Base-by-base conservation (phyloP, 2,888 invertebrate species). In the Ophioninae sp. region DNA sequence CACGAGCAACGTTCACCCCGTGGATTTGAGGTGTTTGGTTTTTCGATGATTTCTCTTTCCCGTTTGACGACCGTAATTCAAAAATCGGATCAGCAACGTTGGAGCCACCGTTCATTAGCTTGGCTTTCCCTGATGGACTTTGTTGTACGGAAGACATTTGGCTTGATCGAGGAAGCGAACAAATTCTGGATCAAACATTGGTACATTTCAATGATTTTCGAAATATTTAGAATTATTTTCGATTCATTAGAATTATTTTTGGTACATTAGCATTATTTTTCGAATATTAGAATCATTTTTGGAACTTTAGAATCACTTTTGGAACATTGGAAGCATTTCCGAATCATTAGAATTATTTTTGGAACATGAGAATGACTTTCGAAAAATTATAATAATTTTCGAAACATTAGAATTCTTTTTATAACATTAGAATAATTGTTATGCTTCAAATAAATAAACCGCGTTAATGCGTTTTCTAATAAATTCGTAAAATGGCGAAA, bases 131-230 rank as follows among this genome's bases (percentile, higher is more conserved):
- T 7, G 13, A 3, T 20, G 2, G 62, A 13, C 13, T 72, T 37
- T 72, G 56, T 10, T 61, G 70, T 13, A 56, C 20, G 0, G 61
- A 84, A 17, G 81, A 41, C 84, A 84, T 84, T 10, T n/a, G 8
- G 17, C 37, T 20, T 6, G 21, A 39, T 13, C 30, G 0, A 64
- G 50, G 50, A 20, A n/a, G 21, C 57, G n/a, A 44, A 50, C 17
- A 13, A 17, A 50, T 50, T 50, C 13, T 50, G 13, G 6, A 50
- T 41, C 41, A 41, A 41, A 41, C 41, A 41, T 41, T 41, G 41
- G 30, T 2, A 2, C 30, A 30, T 30, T 41, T 3, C 2, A 41
- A 41, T 41, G 0, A 8, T 41, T 41, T 41, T 41, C 8, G 7
- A 41, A n/a, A n/a, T n/a, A 39, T 39, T 39, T 41, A 41, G 41